Evolutionary conservation across 1,140 invertebrate genomes (phyloP), one percentile per base, ranked within the genome.

Genomic region (Diorhabda sublineata): DNA sequence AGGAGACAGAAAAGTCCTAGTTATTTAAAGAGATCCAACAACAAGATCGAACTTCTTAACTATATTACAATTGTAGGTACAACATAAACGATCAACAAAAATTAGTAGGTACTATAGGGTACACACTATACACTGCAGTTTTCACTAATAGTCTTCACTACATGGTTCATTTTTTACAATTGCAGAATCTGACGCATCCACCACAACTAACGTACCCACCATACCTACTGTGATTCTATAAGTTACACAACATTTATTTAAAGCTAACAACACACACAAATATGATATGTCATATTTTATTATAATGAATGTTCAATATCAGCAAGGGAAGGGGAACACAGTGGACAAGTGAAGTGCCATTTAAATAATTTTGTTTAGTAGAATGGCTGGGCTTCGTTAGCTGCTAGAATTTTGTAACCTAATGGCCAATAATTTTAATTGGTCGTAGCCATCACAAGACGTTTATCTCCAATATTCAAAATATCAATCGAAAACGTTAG

Each of bases 221-320:
- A 60, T 58, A 58, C 58, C 58, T 67, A 67, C 65, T 52, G 57
- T 45, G 57, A 67, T 59, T 64, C 45, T 47, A 45, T 56, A 47
- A 59, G 65, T 67, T 58, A 60, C 58, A 60, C 65, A 67, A 60
- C 65, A 67, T 59, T 66, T 66, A 67, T 64, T 67, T 45, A 67
- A 58, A 59, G 45, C 65, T 60, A 67, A 60, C 43, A 8, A 52
- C n/a, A 67, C 65, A 60, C 65, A 67, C n/a, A 47, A 67, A 67
- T 41, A 60, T 67, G 57, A 60, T 66, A 66, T 66, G 65, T 67
- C n/a, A 45, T 65, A 47, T 44, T n/a, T 62, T 62, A 64, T 64
- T 7, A 45, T 3, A 64, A 64, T 52, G 9, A 11, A 45, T 45
- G 44, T 45, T 66, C 26, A 66, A 66, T 52, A 8, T 66, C 42